Evolutionary conservation across 1,140 invertebrate species (phyloP).

Genomic region (Octopus sinensis): DNA sequence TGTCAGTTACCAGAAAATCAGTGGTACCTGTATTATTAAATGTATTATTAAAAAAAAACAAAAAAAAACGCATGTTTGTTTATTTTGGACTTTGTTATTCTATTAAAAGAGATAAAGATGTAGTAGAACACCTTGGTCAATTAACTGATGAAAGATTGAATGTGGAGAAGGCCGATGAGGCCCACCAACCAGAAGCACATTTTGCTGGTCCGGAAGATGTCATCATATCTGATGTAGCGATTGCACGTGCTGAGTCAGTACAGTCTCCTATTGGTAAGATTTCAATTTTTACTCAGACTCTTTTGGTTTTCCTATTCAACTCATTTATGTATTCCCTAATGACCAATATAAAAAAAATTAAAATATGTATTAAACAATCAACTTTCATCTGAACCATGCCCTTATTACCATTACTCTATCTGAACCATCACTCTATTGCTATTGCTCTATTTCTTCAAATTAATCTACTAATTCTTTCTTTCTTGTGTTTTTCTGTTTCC

Average conservation of each 20-base stretch:
- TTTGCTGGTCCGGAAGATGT: conserved; percentile 80
- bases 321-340: neutral
- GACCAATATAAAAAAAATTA: too few relatives aligned
- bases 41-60: too few relatives aligned
- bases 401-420: too few relatives aligned
- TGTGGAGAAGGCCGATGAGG: conserved; percentile 16
- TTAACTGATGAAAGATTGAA: conserved; percentile 3
- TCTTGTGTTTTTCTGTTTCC: neutral
- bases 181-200: conserved; percentile 54
- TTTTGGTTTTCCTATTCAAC: neutral
- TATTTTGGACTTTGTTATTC: neutral
- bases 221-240: conserved; percentile 69
- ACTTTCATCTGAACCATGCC: too few relatives aligned
- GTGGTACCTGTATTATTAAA: too few relatives aligned
- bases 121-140: neutral
- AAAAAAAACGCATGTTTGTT: too few relatives aligned
- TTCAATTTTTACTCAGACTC: neutral
- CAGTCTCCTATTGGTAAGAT: conserved; percentile 73
- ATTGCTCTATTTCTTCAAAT: neutral
- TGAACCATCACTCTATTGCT: too few relatives aligned
- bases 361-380: too few relatives aligned
- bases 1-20: too few relatives aligned
- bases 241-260: conserved; percentile 72
- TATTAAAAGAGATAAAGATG: neutral
- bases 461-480: neutral